Evolutionary conservation across 2,888 invertebrate species (phyloP).

Genomic region (Drosophila setosimentum): DNA sequence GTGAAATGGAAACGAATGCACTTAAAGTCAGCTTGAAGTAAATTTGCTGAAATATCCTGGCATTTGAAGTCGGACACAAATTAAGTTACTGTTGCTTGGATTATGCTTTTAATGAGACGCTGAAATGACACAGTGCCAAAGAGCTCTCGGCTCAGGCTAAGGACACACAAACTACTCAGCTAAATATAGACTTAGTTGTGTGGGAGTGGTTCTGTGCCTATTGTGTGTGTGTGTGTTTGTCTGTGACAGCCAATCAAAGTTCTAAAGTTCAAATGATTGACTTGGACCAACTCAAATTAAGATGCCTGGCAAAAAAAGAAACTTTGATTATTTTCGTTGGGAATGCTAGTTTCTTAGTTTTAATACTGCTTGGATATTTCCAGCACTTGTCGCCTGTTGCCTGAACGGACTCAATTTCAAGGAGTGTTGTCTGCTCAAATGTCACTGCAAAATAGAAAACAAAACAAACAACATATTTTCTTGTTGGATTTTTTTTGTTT

Average conservation of each 20-base stretch:
- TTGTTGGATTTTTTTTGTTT: not conserved
- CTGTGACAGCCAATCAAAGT: slow-evolving; percentile 70
- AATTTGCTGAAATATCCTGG: slow-evolving; percentile 1
- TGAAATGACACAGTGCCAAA: not conserved
- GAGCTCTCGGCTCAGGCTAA: not conserved
- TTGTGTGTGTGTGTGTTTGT: slow-evolving; percentile 8
- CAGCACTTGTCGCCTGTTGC: slow-evolving; percentile 19
- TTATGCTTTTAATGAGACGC: slow-evolving; percentile 35
- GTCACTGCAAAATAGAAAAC: slow-evolving; percentile 8
- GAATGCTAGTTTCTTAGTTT: slow-evolving; percentile 30
- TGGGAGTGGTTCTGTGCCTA: rapidly evolving
- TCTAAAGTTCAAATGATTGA: slow-evolving; percentile 76
- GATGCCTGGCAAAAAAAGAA: slow-evolving; percentile 33
- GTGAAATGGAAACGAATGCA: slow-evolving; percentile 49
- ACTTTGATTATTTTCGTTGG: slow-evolving; percentile 63
- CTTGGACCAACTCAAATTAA: slow-evolving; percentile 73
- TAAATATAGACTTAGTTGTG: slow-evolving; percentile 5
- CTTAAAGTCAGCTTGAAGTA: slow-evolving; percentile 9
- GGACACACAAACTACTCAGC: not conserved
- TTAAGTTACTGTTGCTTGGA: slow-evolving; percentile 31
- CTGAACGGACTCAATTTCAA: slow-evolving; percentile 47
- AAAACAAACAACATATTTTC: slow-evolving; percentile 5
- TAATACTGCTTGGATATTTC: slow-evolving; percentile 7
- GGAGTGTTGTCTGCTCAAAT: slow-evolving; percentile 14
- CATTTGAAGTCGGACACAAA: slow-evolving; percentile 30